Conservation (phyloP, 2,888 invertebrate species). For the Limenitis camilla region DNA sequence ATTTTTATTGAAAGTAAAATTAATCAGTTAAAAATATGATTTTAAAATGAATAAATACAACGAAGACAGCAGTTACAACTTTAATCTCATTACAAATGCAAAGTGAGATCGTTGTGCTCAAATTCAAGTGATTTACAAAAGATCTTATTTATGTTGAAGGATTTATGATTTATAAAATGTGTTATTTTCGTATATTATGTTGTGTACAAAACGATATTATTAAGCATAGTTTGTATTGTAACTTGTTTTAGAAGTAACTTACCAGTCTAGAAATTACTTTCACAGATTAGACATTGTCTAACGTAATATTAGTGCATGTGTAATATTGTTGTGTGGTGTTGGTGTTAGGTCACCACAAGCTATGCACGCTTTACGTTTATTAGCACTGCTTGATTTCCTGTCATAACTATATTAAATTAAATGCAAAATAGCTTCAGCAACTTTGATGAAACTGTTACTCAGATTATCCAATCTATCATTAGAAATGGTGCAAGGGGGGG, state of each 20-base stretch:
- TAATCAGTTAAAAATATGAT: neutral
- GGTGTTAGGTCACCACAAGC: too few relatives aligned
- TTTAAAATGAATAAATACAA: neutral
- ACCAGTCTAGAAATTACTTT: neutral
- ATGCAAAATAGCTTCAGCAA: too few relatives aligned
- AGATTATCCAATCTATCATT: too few relatives aligned
- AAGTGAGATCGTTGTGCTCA: neutral
- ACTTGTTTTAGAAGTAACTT: too few relatives aligned
- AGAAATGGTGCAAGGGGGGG: too few relatives aligned
- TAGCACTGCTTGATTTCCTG: neutral
- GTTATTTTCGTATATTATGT: too few relatives aligned
- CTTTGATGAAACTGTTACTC: too few relatives aligned
- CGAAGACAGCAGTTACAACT: neutral
- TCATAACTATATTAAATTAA: too few relatives aligned
- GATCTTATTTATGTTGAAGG: neutral
- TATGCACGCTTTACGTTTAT: too few relatives aligned
- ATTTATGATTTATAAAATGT: neutral
- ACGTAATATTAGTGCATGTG: neutral
- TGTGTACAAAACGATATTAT: too few relatives aligned
- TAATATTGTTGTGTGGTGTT: too few relatives aligned
- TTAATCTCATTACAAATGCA: conserved; percentile 11
- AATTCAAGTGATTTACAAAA: neutral
- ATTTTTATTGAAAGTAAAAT: neutral
- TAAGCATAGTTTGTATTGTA: too few relatives aligned
- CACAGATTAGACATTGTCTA: neutral